Percentiles rank a stretch among this genome's conserved stretches.
Conservation (phyloP, 2,888 invertebrate genomes). For the Phengaris alcon region DNA sequence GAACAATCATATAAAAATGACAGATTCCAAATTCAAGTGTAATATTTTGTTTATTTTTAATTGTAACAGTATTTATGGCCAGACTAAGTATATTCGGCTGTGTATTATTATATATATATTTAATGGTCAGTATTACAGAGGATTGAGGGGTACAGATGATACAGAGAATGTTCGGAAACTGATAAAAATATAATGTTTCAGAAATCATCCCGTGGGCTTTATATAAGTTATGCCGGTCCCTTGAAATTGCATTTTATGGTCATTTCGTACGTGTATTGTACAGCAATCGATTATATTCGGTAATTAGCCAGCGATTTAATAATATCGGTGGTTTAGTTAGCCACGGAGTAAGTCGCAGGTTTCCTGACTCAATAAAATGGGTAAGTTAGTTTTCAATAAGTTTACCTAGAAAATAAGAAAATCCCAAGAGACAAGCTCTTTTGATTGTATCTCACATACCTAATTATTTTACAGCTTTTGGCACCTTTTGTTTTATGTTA, state of each 20-base stretch:
- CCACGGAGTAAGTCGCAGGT: slow-evolving; percentile 7
- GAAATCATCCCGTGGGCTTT: neutral
- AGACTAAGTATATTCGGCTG: no score
- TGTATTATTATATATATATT: no score
- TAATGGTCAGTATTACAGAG: no score
- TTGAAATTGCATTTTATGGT: neutral
- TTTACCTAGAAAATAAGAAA: neutral
- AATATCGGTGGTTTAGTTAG: slow-evolving; percentile 7
- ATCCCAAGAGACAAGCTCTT: neutral
- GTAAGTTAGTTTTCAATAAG: neutral
- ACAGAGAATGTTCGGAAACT: no score
- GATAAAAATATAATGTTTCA: neutral
- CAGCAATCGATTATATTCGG: slow-evolving; percentile 12
- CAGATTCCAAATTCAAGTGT: no score
- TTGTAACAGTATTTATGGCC: no score
- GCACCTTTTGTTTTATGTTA: no score
- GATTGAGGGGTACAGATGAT: no score
- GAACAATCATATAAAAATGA: no score
- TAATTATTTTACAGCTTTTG: no score
- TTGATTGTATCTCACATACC: neutral
- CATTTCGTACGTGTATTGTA: slow-evolving; percentile 12
- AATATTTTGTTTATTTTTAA: no score
- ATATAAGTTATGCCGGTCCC: neutral
- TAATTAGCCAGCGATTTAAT: slow-evolving; percentile 15
- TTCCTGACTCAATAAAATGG: neutral